Percentiles rank a stretch among this genome's conserved stretches.
These are phyloP conservation scores for Apamea crenata DNA, from an alignment of 2,888 invertebrate genomes.

Conservation along the genomic window DNA sequence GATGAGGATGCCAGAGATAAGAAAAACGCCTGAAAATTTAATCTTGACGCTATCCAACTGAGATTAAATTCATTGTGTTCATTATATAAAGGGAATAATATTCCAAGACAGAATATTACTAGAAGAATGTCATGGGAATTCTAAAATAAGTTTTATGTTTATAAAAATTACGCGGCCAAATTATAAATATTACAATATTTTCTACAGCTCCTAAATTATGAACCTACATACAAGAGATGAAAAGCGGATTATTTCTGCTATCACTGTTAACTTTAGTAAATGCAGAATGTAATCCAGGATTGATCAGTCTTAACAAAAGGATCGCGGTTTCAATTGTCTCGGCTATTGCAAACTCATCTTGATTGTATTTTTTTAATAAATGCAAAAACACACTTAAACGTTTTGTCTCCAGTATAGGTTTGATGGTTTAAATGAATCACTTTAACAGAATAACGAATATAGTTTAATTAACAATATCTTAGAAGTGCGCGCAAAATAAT, in stretches of 20 bases:
- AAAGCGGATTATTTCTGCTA: not conserved
- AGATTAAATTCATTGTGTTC: slow-evolving; percentile 77
- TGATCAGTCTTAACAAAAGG: slow-evolving; percentile 28
- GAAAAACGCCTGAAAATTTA: slow-evolving; percentile 76
- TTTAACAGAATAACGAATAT: slow-evolving; percentile 6
- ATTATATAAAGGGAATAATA: slow-evolving; percentile 31
- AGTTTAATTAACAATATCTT: not conserved
- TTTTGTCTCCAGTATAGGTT: not conserved
- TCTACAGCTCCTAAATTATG: not conserved
- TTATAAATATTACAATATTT: not conserved
- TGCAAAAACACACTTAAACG: not conserved
- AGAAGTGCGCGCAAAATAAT: not conserved
- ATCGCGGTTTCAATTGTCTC: slow-evolving; percentile 24
- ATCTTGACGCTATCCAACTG: slow-evolving; percentile 75
- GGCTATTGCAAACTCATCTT: not conserved
- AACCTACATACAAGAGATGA: not conserved
- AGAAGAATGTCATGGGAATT: not conserved
- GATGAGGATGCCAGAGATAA: slow-evolving; percentile 76
- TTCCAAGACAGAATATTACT: not conserved
- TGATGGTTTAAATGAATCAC: not conserved
- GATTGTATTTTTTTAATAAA: not conserved
- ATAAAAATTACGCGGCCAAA: not conserved
- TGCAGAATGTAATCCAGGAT: slow-evolving; percentile 11
- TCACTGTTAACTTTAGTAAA: not conserved
- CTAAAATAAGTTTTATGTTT: not conserved